Evolutionary conservation across 2,888 invertebrate genomes (phyloP), one percentile per base, ranked within the genome.

Genomic region (Drosophila meridiana): DNA sequence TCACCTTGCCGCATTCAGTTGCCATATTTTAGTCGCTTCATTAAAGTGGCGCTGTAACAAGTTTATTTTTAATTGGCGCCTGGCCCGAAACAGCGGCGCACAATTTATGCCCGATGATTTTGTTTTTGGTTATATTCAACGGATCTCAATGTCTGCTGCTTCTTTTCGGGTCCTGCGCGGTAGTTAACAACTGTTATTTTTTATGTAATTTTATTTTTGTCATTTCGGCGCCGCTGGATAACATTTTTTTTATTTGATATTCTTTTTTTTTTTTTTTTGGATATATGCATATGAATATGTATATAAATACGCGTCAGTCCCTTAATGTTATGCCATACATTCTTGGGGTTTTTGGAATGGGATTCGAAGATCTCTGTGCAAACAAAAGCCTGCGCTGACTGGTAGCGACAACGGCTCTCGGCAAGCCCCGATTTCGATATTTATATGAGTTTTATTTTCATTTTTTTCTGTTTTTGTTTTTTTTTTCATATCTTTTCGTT

Each of bases 141-240:
- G 34, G 58, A 26, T 58, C 14, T 14, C n/a, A 20, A 14, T 36
- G 34, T 34, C 9, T 55, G 36, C 53, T 38, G 8, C 53, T 38
- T 38, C 38, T 53, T 7, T 53, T 34, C 4, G 62, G 55, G 30
- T 68, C 64, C 83, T 63, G 70, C 34, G 67, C 86, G 80, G 85
- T 86, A 86, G 85, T 86, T 86, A 86, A 86, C 89, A 86, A 86
- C 85, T 86, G 85, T 86, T 89, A 86, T 86, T 87, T 86, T 86
- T 86, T 89, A 89, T 86, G 85, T 89, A 80, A 86, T 89, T 86
- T 86, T 86, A 86, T 86, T 86, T 86, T 86, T 89, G 89, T 86
- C 85, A 86, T 86, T 85, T 87, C 85, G 84, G 89, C 85, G 85
- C 85, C 89, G 85, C 85, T 86, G 85, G 89, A 87, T 75, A 69